These are phyloP conservation scores for Trichomycterus rosablanca DNA, from an alignment of 2,113 vertebrate species.

Conservation along the genomic window DNA sequence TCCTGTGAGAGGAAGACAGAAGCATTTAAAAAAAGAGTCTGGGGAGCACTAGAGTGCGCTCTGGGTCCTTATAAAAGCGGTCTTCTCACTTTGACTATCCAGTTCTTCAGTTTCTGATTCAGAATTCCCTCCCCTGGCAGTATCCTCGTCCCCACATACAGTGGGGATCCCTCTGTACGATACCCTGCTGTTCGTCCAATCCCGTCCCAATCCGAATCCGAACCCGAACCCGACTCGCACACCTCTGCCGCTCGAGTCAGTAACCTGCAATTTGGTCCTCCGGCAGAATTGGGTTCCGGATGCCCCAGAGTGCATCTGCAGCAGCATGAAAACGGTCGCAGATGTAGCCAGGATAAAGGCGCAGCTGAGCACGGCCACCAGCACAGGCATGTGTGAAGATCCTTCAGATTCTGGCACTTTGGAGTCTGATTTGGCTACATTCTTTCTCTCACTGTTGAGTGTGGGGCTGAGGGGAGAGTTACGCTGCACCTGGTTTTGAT, in stretches of 20 bases:
- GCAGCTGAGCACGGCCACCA: conserved; percentile 84
- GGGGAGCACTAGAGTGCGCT: conserved; percentile 76
- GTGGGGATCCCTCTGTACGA: conserved; percentile 93
- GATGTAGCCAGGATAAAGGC: conserved; percentile 82
- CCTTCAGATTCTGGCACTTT: conserved; percentile 22
- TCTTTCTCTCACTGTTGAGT: conserved; percentile 10
- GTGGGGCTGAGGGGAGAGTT: conserved; percentile 68
- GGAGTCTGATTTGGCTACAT: neutral
- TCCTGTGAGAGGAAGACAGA: conserved; percentile 25
- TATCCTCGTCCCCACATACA: conserved; percentile 87
- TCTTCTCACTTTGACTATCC: conserved; percentile 82
- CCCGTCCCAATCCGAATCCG: conserved; percentile 49
- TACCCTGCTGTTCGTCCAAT: conserved; percentile 64
- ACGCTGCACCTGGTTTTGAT: conserved; percentile 87
- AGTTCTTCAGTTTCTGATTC: conserved; percentile 87
- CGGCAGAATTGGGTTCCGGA: conserved; percentile 64
- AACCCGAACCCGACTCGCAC: conserved; percentile 55
- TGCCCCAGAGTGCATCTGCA: conserved; percentile 79
- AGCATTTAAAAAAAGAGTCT: conserved; percentile 1
- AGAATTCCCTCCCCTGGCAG: conserved; percentile 56
- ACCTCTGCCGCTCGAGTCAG: conserved; percentile 63
- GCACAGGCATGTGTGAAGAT: conserved; percentile 66
- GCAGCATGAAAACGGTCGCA: conserved; percentile 77
- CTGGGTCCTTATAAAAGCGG: conserved; percentile 94
- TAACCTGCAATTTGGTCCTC: conserved; percentile 80